phyloP scores from a whole-genome alignment of 2,113 vertebrate genomes.

The Astatotilapia flaviijosephi region DNA sequence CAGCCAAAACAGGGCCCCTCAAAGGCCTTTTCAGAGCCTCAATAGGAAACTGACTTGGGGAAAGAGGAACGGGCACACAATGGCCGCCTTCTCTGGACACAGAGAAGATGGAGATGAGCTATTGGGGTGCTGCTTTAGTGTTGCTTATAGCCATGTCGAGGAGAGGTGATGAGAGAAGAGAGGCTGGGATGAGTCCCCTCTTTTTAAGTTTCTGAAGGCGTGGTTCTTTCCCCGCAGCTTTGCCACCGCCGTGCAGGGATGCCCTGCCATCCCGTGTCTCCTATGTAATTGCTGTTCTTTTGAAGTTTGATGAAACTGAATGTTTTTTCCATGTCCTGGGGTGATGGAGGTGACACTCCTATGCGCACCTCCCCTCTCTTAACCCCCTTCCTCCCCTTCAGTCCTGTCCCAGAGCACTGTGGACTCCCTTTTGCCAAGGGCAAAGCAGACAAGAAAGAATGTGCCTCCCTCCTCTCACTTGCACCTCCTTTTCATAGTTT shows the following conservation, averaged over 20 bases:
- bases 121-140: slow-evolving; percentile 63
- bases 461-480: slow-evolving; percentile 50
- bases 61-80: slow-evolving; percentile 75
- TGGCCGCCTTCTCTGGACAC: slow-evolving; percentile 74
- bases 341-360: slow-evolving; percentile 55
- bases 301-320: slow-evolving; percentile 68
- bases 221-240: slow-evolving; percentile 47
- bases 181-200: slow-evolving; percentile 43
- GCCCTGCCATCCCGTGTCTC: slow-evolving; percentile 66
- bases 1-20: slow-evolving; percentile 78
- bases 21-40: slow-evolving; percentile 80
- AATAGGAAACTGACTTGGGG: slow-evolving; percentile 78
- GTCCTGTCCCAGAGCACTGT: slow-evolving; percentile 4
- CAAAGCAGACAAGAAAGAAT: slow-evolving; percentile 57
- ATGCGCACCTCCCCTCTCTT: slow-evolving; percentile 29
- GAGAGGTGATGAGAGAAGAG: slow-evolving; percentile 55
- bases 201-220: slow-evolving; percentile 61
- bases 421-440: slow-evolving; percentile 16
- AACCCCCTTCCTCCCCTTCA: background rate
- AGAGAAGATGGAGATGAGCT: slow-evolving; percentile 76
- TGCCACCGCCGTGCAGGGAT: slow-evolving; percentile 47
- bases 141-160: slow-evolving; percentile 61
- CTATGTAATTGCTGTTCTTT: slow-evolving; percentile 67
- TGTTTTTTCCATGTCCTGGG: slow-evolving; percentile 58
- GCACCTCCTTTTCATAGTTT: slow-evolving; percentile 64